Evolutionary conservation across 2,113 vertebrate genomes (phyloP).

Genomic region (Salvelinus alpinus): DNA sequence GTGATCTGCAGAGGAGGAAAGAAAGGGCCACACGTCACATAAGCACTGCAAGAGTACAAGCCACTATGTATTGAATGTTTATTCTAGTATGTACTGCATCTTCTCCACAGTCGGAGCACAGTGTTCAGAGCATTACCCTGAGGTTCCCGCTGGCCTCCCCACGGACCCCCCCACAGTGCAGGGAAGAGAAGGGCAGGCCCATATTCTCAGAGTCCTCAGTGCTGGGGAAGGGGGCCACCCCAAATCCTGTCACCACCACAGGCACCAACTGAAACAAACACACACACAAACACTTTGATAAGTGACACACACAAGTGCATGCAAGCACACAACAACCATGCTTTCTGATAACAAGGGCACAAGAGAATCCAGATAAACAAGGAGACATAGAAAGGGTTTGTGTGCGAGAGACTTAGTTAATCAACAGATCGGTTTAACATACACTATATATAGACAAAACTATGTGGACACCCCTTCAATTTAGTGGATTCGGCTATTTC

Average conservation of each 20-base stretch:
- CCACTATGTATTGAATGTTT: background rate
- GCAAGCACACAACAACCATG: background rate
- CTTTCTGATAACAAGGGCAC: too few species aligned
- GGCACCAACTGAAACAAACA: conserved; percentile 8
- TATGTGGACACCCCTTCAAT: too few species aligned
- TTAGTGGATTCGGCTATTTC: too few species aligned
- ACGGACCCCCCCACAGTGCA: conserved; percentile 57
- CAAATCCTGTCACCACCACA: conserved; percentile 5
- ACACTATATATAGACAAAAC: too few species aligned
- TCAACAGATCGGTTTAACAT: too few species aligned
- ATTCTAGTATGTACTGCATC: background rate
- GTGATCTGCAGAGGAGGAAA: conserved; percentile 71
- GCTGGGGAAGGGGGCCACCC: background rate
- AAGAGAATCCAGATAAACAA: too few species aligned
- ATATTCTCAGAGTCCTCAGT: conserved; percentile 26
- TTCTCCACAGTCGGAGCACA: background rate
- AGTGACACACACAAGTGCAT: background rate
- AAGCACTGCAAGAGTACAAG: conserved; percentile 3
- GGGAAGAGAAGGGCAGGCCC: conserved; percentile 47
- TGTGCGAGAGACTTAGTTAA: too few species aligned
- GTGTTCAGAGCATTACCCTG: conserved; percentile 54
- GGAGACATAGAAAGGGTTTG: too few species aligned
- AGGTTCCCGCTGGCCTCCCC: conserved; percentile 52
- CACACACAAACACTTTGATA: background rate
- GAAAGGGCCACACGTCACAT: background rate